Evolutionary conservation across 2,888 invertebrate genomes (phyloP), one percentile per base, ranked within the genome.

Genomic region (Platycheirus albimanus): DNA sequence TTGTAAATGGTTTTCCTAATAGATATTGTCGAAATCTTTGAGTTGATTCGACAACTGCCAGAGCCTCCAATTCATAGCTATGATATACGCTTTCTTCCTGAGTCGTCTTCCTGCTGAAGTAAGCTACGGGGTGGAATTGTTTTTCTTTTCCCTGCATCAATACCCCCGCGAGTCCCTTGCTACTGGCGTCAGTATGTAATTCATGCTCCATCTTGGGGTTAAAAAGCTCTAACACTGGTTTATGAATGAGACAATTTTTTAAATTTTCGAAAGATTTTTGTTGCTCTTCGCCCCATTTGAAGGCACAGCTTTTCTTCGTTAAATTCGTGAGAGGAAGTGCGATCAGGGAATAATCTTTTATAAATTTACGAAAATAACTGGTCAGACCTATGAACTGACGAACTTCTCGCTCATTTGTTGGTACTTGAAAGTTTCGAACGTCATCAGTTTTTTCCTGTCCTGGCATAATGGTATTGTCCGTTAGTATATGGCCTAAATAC

Each of bases 321-420:
- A 45, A 17, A 1, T 45, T 2, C 3, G 45, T 45, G 0, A 45
- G 45, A 1, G 45, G 45, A 10, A 1, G 1, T 4, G 45, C 45
- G 19, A 45, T 45, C 1, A 45, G 7, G 6, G 45, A 45, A 45
- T 85, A 54, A 85, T 71, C 38, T 19, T 70, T 85, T 7, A 88
- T 69, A 38, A 86, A 88, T 64, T 87, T 86, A 6, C 87, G 75
- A 66, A 88, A 87, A 52, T 85, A 88, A 1, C 84, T 76, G 4
- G 88, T 86, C 7, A 88, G 49, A 15, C 87, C 87, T 58, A 87
- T 56, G 52, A 88, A 86, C 63, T 87, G 87, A 4, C 87, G 69
- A 3, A 87, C 78, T 45, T 86, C 77, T 15, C 86, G 85, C 0
- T 86, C 77, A 66, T 83, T 86, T 24, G 36, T 84, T 11, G 87